A percentile compares a stretch with the other conserved stretches of the same genome.
Evolutionary conservation across 2,888 invertebrate genomes (phyloP).

Genomic region (Palloptera scutellata): DNA sequence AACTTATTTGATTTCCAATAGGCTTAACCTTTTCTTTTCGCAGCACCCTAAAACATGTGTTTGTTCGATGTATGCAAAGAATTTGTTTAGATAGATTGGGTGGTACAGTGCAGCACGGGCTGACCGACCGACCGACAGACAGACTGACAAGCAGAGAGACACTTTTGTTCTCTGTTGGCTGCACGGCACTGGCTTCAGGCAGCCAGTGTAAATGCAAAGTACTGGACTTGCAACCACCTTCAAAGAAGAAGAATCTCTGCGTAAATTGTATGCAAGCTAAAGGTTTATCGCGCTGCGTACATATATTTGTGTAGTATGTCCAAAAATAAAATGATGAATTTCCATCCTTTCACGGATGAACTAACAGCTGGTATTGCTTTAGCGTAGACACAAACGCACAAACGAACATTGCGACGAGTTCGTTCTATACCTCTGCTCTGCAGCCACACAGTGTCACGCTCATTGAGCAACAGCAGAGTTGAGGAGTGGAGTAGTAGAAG

Average conservation of each 20-base stretch:
- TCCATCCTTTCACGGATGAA: constrained; percentile 54
- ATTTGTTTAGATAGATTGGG: too few species aligned
- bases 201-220: not conserved
- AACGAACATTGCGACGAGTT: constrained; percentile 17
- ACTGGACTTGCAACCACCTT: constrained; percentile 3
- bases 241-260: not conserved
- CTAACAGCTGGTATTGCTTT: constrained; percentile 34
- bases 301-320: constrained; percentile 8
- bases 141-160: not conserved
- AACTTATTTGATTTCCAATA: too few species aligned
- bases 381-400: too few species aligned
- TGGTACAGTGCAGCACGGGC: not conserved
- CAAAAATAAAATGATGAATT: constrained; percentile 53
- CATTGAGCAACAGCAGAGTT: constrained; percentile 30
- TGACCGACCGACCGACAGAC: not conserved
- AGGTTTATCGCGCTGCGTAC: not conserved
- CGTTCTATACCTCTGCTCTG: not conserved
- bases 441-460: constrained; percentile 35
- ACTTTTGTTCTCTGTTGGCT: not conserved
- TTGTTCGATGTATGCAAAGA: not conserved
- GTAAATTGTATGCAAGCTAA: too few species aligned
- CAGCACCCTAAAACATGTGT: not conserved
- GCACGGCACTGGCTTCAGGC: not conserved
- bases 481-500: not conserved
- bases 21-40: too few species aligned